These are phyloP conservation scores for Danaus plexippus DNA, from an alignment of 1,140 invertebrate species.

Conservation along the genomic window DNA sequence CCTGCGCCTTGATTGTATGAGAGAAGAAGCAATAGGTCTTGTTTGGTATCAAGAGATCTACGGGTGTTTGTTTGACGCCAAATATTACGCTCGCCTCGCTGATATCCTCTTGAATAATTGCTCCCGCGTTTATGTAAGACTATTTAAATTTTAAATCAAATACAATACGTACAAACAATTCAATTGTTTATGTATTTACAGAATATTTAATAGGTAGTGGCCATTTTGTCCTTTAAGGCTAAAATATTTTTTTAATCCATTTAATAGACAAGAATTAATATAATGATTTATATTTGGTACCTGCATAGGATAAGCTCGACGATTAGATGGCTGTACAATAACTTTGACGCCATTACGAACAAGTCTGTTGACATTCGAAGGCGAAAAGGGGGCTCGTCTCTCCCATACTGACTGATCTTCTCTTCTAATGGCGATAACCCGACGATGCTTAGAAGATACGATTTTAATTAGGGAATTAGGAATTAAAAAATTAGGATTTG, in stretches of 20 bases:
- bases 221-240: neutral
- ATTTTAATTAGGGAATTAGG: too few relatives aligned
- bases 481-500: too few relatives aligned
- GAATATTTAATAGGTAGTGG: neutral
- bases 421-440: conserved; percentile 86
- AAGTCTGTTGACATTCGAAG: conserved; percentile 90
- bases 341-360: conserved; percentile 92
- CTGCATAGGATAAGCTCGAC: conserved; percentile 97
- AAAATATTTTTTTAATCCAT: neutral
- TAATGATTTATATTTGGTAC: conserved; percentile 49
- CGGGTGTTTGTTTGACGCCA: conserved; percentile 97
- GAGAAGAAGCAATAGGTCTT: conserved; percentile 99
- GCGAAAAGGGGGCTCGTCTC: conserved; percentile 93
- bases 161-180: neutral
- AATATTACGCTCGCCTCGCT: conserved; percentile 96
- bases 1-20: conserved; percentile 99
- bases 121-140: conserved; percentile 91
- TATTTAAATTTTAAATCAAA: conserved; percentile 52
- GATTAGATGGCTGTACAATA: conserved; percentile 97
- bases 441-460: conserved; percentile 54
- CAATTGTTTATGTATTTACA: neutral
- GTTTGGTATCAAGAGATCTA: conserved; percentile 93
- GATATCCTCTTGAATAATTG: conserved; percentile 95
- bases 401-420: conserved; percentile 99
- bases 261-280: neutral